Evolutionary conservation across 2,113 vertebrate genomes (phyloP), one percentile per base, ranked within the genome.

Genomic region (Erythrocercus mccallii): DNA sequence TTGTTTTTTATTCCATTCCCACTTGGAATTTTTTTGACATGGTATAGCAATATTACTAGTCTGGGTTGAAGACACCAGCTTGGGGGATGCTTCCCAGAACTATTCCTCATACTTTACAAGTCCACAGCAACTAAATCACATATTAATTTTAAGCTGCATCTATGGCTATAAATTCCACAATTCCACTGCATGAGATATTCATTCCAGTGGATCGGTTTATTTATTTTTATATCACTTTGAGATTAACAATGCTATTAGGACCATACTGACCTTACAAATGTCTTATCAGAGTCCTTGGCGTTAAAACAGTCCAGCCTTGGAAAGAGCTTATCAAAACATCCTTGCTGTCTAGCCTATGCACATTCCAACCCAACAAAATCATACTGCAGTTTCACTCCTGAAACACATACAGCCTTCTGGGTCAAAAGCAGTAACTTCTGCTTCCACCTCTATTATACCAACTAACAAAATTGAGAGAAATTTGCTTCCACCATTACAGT

Each of bases 281-380:
- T 51, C 58, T 90, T 90, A 92, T 86, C 88, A 88, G 74, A 90
- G 76, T 92, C 82, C 77, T 88, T 88, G 38, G 12, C 56, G 56
- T 78, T 44, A 56, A 60, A 91, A 90, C 60, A 93, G 35, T 51
- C 76, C 60, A 96, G 8, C 86, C 91, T 88, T 95, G 95, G 88
- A 77, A 66, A 83, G 79, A 80, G 68, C 10, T 54, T 88, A 86
- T 92, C 68, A 58, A 90, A 92, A 77, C 31, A 86, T 86, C 68
- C 76, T 88, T 86, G 54, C 47, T 94, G 68, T 58, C 42, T 54
- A 74, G 72, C n/a, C 80, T 71, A 70, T 22, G 38, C 88, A 92
- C 76, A 78, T 92, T 90, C 72, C 88, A 86, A 69, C n/a, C 56
- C 60, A 92, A 92, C 50, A 94, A 90, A 83, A 72, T 24, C 90